Evolutionary conservation across 2,113 vertebrate genomes (phyloP).

Genomic region (Campylorhamphus procurvoides): DNA sequence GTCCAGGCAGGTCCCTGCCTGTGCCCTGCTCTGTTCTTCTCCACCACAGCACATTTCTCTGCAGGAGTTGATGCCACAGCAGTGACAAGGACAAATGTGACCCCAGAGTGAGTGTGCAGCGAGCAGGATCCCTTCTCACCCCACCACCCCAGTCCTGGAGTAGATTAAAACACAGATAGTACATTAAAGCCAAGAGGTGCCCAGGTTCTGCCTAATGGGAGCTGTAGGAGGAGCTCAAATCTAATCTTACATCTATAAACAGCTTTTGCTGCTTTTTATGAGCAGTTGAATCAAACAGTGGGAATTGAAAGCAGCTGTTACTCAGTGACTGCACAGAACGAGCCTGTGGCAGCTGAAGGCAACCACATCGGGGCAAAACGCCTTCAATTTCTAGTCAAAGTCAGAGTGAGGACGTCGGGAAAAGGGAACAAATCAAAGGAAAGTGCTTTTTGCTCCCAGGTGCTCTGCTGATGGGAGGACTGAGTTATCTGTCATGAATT

Average conservation of each 20-base stretch:
- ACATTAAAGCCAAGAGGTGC: neutral
- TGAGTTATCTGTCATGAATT: constrained; percentile 24
- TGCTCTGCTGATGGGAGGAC: neutral
- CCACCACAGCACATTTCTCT: neutral
- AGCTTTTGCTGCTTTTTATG: constrained; percentile 49
- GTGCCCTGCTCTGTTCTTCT: neutral
- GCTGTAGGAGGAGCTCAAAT: neutral
- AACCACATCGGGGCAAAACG: neutral
- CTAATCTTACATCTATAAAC: constrained; percentile 36
- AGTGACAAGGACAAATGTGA: neutral
- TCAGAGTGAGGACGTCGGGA: neutral
- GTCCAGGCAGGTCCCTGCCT: neutral
- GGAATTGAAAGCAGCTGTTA: constrained; percentile 47
- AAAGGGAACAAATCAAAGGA: neutral
- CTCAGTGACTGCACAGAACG: neutral
- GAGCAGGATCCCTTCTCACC: neutral
- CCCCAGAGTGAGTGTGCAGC: rapidly evolving
- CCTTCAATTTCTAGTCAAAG: neutral
- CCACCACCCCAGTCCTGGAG: rapidly evolving
- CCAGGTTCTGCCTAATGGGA: neutral
- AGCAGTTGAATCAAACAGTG: constrained; percentile 27
- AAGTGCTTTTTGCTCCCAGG: constrained; percentile 11
- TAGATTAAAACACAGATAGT: neutral
- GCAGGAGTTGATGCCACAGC: neutral
- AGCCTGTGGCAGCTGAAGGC: constrained; percentile 18